Conservation (phyloP, 2,797 vertebrate species). For the Phrynocephalus forsythii region DNA sequence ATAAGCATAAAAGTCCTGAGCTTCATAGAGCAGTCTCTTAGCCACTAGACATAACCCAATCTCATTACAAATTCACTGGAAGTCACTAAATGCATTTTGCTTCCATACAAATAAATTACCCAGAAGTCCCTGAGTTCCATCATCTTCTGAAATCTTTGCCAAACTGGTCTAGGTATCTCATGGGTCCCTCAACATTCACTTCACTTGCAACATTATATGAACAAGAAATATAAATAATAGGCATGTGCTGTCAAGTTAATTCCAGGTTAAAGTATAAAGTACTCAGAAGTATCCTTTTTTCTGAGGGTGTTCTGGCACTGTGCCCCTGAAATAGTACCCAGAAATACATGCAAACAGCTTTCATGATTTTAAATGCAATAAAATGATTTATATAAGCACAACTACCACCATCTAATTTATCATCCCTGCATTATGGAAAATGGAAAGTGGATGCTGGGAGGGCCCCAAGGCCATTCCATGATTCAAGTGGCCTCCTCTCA, state of each 20-base stretch:
- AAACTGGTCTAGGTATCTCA: neutral
- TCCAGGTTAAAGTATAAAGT: too few species aligned
- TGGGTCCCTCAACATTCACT: neutral
- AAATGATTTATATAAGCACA: too few species aligned
- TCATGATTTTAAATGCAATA: neutral
- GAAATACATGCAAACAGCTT: neutral
- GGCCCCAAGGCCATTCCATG: neutral
- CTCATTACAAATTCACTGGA: neutral
- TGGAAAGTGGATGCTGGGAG: neutral
- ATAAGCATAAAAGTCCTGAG: too few species aligned
- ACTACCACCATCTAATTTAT: neutral
- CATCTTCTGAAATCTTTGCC: neutral
- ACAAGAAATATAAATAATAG: too few species aligned
- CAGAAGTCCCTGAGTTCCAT: neutral
- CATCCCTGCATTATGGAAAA: neutral
- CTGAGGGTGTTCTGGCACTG: too few species aligned
- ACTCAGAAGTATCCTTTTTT: too few species aligned
- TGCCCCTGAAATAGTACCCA: neutral
- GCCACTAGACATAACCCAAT: too few species aligned
- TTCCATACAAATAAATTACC: too few species aligned
- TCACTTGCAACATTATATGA: neutral
- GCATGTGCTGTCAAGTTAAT: too few species aligned
- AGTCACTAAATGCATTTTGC: neutral
- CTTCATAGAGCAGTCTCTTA: neutral
- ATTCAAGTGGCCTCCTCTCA: neutral